Percentiles rank a stretch among this genome's conserved stretches.
Conservation (phyloP, 2,797 vertebrate species). For the Sylvia borin region DNA sequence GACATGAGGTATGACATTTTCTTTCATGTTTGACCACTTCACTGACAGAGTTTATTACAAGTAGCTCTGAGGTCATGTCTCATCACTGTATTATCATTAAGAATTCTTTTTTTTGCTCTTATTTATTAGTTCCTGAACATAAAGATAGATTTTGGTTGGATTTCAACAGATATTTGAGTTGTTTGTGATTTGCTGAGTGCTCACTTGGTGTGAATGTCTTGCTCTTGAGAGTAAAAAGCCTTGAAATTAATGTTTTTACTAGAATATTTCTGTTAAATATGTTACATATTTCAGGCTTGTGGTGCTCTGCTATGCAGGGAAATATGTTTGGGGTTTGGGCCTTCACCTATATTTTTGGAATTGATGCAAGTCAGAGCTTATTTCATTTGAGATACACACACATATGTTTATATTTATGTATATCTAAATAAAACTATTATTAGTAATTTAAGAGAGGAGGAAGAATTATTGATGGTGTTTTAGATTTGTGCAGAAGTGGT, state of each 20-base stretch:
- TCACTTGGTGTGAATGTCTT: background rate
- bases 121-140: background rate
- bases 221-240: background rate
- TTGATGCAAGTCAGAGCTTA: background rate
- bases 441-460: background rate
- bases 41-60: background rate
- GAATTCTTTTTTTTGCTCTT: background rate
- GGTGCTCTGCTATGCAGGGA: background rate
- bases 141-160: background rate
- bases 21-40: background rate
- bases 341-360: background rate
- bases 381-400: background rate
- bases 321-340: background rate
- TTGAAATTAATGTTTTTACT: background rate
- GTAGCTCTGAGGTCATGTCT: background rate
- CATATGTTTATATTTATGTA: background rate
- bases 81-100: background rate
- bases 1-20: constrained; percentile 76
- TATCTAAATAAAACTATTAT: background rate
- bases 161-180: background rate
- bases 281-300: background rate
- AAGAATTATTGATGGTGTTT: background rate
- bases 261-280: background rate
- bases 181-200: background rate
- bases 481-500: background rate